These are phyloP conservation scores for Denticeps clupeoides DNA, from an alignment of 2,797 vertebrate genomes.

Conservation along the genomic window DNA sequence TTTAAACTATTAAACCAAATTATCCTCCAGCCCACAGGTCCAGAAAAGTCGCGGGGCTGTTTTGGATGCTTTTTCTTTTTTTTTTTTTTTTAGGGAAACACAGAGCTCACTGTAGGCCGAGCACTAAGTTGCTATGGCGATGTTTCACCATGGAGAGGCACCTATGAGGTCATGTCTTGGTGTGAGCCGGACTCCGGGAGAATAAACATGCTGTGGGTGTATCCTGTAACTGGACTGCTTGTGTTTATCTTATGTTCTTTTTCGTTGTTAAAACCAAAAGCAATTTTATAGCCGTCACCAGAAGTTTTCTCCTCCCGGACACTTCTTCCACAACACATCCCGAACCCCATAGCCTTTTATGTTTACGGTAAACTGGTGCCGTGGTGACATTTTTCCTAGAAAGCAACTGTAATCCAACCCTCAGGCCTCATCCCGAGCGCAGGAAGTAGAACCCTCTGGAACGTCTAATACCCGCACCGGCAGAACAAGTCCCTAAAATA, in stretches of 20 bases:
- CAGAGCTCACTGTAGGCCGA: conserved; percentile 16
- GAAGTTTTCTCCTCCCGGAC: too few relatives aligned
- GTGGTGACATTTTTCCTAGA: too few relatives aligned
- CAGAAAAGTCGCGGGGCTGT: conserved; percentile 17
- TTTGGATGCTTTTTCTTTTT: conserved; percentile 14
- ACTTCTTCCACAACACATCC: too few relatives aligned
- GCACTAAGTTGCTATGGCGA: conserved; percentile 1
- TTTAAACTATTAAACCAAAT: conserved; percentile 17
- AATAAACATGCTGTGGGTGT: not conserved
- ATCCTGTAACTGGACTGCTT: not conserved
- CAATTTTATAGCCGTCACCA: too few relatives aligned
- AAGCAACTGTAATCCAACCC: too few relatives aligned
- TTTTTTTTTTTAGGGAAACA: conserved; percentile 13
- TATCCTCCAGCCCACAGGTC: not conserved
- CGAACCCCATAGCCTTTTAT: too few relatives aligned
- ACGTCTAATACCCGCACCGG: conserved; percentile 13
- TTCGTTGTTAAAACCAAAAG: too few relatives aligned
- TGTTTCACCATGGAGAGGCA: conserved; percentile 1
- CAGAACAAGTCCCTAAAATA: conserved; percentile 25
- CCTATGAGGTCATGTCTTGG: conserved; percentile 9
- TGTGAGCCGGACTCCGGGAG: not conserved
- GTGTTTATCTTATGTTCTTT: not conserved
- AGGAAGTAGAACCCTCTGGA: not conserved
- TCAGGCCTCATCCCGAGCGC: too few relatives aligned
- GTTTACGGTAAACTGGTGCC: too few relatives aligned